Evolutionary conservation across 1,140 invertebrate species (phyloP), one percentile per base, ranked within the genome.

Genomic region (Drosophila rufa): DNA sequence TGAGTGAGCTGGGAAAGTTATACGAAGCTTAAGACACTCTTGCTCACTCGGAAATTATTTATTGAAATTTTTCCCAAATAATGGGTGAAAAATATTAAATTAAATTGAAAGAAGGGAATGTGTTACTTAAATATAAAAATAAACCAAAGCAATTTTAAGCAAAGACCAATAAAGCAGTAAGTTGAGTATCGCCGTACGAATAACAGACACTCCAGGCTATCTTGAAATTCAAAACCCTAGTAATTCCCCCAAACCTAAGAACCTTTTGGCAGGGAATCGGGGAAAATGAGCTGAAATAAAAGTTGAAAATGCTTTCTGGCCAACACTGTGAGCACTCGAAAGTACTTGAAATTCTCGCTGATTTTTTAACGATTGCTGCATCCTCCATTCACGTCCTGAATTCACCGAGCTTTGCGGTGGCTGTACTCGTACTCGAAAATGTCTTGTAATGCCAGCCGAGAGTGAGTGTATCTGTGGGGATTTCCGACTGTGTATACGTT

Each of bases 311-410:
- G 65, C 25, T 27, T 8, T 0, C 51, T 38, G 38, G 17, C 57
- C 43, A 30, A 43, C 43, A 51, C 11, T 64, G 67, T 64, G 45
- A 48, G 62, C 48, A 36, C 22, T 33, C 9, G 42, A 80, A 77
- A 84, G 66, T 65, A 51, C 64, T 67, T 36, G 59, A 66, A 80
- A 66, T 80, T 43, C 84, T 80, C 57, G 71, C 48, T 74, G 78
- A 71, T 79, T 67, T 82, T 55, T 75, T 50, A 79, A 67, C 65
- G 75, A 85, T 75, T 79, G 36, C 48, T 33, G 48, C 69, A 9
- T 45, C 27, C 33, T 43, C 36, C 46, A 36, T 62, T 59, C 38
- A 19, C 25, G 7, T 55, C 9, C 38, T 19, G 53, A 38, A 43
- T 46, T 69, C 64, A 59, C 50, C 47, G 65, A 59, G 51, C 15